A percentile compares a stretch with the other conserved stretches of the same genome.
phyloP scores from a whole-genome alignment of 2,888 invertebrate species.

The Therioaphis trifolii region DNA sequence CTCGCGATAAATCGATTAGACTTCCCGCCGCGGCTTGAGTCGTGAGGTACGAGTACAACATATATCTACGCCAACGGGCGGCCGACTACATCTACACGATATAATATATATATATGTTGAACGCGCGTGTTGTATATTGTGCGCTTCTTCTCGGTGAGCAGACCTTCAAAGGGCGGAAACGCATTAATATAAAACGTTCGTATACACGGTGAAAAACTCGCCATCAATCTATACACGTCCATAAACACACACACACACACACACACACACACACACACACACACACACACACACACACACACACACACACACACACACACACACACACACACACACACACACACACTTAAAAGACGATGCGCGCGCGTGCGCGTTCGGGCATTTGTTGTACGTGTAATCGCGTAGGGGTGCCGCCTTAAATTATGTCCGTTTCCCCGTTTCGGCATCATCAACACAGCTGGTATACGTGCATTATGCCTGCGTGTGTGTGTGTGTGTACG shows the following conservation, averaged over 20 bases:
- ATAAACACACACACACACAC: too few species aligned
- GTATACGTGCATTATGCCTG: neutral
- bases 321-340: neutral
- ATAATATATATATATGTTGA: neutral
- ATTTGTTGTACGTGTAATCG: too few species aligned
- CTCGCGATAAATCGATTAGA: constrained; percentile 46
- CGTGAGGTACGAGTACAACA: too few species aligned
- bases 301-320: neutral
- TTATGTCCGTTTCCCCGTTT: constrained; percentile 32
- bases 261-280: too few species aligned
- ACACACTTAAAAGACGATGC: neutral
- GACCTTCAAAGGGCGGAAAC: constrained; percentile 35
- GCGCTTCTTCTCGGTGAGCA: neutral
- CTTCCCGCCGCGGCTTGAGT: neutral
- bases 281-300: neutral
- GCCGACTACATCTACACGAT: too few species aligned
- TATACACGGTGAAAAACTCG: constrained; percentile 26
- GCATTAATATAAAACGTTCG: constrained; percentile 53
- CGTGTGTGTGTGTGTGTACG: neutral
- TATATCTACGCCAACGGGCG: too few species aligned
- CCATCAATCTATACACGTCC: constrained; percentile 28
- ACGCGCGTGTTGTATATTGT: neutral
- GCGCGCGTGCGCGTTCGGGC: too few species aligned
- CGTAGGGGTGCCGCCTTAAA: constrained; percentile 22
- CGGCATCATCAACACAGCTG: constrained; percentile 34